Evolutionary conservation across 2,888 invertebrate genomes (phyloP).

Genomic region (Adineta ricciae): DNA sequence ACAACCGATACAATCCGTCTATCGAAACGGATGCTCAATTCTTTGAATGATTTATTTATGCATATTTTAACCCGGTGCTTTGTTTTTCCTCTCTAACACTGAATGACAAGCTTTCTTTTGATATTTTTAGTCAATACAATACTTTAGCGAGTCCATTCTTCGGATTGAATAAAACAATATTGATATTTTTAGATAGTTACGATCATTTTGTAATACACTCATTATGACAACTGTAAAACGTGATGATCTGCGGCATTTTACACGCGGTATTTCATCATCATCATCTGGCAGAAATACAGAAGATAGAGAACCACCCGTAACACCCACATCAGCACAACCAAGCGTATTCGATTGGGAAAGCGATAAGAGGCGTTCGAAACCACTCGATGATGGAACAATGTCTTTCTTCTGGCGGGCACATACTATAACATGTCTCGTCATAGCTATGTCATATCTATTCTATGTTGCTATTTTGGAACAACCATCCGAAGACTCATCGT

Average conservation of each 20-base stretch:
- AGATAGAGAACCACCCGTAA: not conserved
- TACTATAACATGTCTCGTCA: conserved; percentile 29
- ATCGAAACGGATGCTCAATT: not conserved
- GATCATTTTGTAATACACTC: not conserved
- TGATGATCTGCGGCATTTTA: not conserved
- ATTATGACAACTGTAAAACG: not conserved
- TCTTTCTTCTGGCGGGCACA: conserved; percentile 33
- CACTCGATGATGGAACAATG: conserved; percentile 30
- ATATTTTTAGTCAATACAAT: not conserved
- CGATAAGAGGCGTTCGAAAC: conserved; percentile 14
- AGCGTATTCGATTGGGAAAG: not conserved
- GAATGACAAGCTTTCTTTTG: not conserved
- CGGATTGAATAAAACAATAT: not conserved
- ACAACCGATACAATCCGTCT: not conserved
- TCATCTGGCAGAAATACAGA: not conserved
- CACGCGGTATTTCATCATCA: not conserved
- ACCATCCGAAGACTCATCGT: conserved; percentile 19
- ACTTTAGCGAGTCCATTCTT: not conserved
- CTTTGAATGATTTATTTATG: not conserved
- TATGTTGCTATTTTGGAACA: conserved; percentile 29
- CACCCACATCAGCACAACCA: not conserved
- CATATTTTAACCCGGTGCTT: no score
- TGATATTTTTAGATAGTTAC: not conserved
- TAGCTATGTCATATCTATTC: conserved; percentile 26
- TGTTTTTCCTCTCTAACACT: not conserved